Percentiles rank a stretch among this genome's conserved stretches.
These are phyloP conservation scores for Pardalotus punctatus DNA, from an alignment of 2,113 vertebrate genomes.

Conservation along the genomic window DNA sequence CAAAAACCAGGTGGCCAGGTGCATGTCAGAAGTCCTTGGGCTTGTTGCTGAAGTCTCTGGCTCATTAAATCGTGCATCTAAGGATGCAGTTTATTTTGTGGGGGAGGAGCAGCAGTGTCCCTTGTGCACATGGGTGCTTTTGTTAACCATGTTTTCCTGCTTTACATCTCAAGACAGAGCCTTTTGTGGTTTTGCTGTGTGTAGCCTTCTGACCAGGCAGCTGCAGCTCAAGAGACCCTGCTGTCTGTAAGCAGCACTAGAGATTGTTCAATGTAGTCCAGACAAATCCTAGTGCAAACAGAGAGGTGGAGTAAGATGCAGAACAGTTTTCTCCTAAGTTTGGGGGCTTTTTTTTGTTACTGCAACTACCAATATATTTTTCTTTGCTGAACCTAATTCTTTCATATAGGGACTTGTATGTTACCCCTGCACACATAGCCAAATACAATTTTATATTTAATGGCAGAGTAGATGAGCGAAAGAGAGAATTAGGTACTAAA, in stretches of 20 bases:
- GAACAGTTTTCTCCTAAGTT: neutral
- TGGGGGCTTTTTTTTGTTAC: rapidly evolving
- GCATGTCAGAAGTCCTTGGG: rapidly evolving
- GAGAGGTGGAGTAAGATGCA: neutral
- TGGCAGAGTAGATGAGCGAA: neutral
- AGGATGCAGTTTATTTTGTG: neutral
- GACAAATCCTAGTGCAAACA: neutral
- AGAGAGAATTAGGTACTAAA: neutral
- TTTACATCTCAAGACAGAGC: neutral
- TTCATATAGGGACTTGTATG: rapidly evolving
- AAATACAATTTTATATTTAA: neutral
- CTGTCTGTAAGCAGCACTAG: neutral
- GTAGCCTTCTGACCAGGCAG: neutral
- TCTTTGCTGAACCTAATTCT: neutral
- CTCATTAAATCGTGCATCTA: rapidly evolving
- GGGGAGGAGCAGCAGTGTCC: neutral
- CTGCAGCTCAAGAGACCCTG: neutral
- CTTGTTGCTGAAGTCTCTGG: neutral
- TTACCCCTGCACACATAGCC: neutral
- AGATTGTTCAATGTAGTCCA: neutral
- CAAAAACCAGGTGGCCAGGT: neutral
- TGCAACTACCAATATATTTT: neutral
- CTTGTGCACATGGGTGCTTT: neutral
- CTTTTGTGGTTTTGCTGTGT: neutral
- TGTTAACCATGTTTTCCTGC: neutral